Evolutionary conservation across 2,113 vertebrate species (phyloP).

Genomic region (Myrmecobius fasciatus): DNA sequence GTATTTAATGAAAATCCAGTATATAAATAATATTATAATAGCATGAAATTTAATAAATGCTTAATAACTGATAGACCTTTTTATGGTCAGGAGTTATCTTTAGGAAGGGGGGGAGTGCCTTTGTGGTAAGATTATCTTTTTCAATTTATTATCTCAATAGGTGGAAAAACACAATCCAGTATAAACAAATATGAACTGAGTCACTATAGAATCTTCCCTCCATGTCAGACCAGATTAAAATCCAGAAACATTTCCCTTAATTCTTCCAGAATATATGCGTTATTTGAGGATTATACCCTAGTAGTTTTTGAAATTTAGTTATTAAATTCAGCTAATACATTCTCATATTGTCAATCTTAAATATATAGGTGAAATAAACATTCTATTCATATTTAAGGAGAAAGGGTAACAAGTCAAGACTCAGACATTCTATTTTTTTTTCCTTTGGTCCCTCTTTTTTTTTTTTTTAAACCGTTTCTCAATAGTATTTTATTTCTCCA

Average conservation of each 20-base stretch:
- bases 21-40: background rate
- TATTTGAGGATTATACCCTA: background rate
- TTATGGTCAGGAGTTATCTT: background rate
- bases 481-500: too few relatives aligned
- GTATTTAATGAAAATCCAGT: background rate
- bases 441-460: too few relatives aligned
- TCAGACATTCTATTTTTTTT: background rate
- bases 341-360: background rate
- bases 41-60: background rate
- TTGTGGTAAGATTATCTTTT: background rate
- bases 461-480: too few relatives aligned
- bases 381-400: background rate
- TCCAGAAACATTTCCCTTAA: background rate
- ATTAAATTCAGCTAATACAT: background rate
- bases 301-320: background rate
- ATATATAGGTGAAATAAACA: background rate
- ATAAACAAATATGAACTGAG: background rate
- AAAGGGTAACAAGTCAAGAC: background rate
- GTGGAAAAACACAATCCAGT: background rate
- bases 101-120: background rate
- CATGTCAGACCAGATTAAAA: background rate
- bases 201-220: background rate
- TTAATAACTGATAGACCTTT: background rate
- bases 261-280: background rate
- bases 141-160: background rate